Evolutionary conservation across 2,797 vertebrate species (phyloP), one percentile per base, ranked within the genome.

Genomic region (Etheostoma nigrum): DNA sequence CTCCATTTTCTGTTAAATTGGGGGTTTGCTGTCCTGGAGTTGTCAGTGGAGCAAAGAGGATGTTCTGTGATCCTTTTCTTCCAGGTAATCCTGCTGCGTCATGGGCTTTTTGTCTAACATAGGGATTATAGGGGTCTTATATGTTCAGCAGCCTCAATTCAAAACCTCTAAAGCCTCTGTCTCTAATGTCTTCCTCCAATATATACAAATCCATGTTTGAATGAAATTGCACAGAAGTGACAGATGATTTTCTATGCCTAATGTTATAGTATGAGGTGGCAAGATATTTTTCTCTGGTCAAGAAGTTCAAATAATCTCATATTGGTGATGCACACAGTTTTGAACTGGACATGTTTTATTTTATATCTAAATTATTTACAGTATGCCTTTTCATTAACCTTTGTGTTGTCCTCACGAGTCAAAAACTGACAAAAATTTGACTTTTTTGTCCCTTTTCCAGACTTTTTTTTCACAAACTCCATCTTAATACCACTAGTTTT

Each of bases 41-140:
- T 68, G 23, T 55, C 74, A 83, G 83, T 84, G 81, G 81, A 91
- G 59, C 25, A 77, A 79, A 86, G 82, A 78, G 86, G 64, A 76
- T 65, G 62, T 61, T 57, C 10, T 14, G 45, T 72, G 59, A 79
- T 48, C 47, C 25, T 60, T 70, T 69, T 36, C 40, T 58, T 30
- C 70, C 60, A 57, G 65, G 71, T 80, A 58, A 79, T 78, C 72
- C 77, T 70, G 82, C 81, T 64, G 21, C 76, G 65, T 67, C 71
- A 33, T 3, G 11, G 23, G 10, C 59, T 65, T 71, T 75, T 12
- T 82, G 64, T 81, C 48, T 23, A 70, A 76, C 72, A 84, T 79
- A 83, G 59, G 63, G 78, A 89, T 86, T 72, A 72, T 42, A 65
- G 42, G 13, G 57, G 66, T 44, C 63, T 1, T 16, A 52, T 72